Base-by-base conservation (phyloP, 92 coral and sea anemone species). In the Actinostola sp. region DNA sequence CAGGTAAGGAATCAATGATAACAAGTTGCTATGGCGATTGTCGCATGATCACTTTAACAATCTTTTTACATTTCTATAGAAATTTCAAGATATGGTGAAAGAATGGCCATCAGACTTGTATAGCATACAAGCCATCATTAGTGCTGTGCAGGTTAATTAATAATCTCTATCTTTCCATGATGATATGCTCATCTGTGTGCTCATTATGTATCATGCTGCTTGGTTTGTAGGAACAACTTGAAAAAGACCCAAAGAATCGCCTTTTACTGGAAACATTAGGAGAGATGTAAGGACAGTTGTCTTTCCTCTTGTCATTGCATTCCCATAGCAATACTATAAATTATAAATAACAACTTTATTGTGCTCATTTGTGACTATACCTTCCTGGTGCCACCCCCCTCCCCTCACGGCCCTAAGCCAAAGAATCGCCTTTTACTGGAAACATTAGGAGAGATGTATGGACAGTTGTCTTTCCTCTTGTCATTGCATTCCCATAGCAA, bases 91-190 rank as follows among this genome's bases (percentile, higher is more conserved):
- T 23, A 82, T 95, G 82, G 82, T 95, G 15, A 92, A 89, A 67
- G 99, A 95, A 27, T 95, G 99, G 99, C 97, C 99, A 27, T 84
- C 85, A 0, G 97, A 91, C 23, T 64, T 95, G 60, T 95, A 95
- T 85, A 83, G 92, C 39, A 81, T 88, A 41, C 88, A 85, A 59
- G 96, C 99, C 19, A 89, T 95, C 14, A 91, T 95, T 16, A 89
- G 88, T 63, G 99, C 99, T 11, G 81, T 95, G 15, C 97, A 95
- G 92, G 99, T 91, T 34, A 8, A 71, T 3, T 38, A 31, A 21
- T 16, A 10, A 0, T 4, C 1, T 63, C 7, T 12, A 26, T 23
- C 7, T 23, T 16, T 39, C 4, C 2, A 1, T 8, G 2, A 16
- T 46, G 53, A 11, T 36, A 4, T 36, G 11, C 11, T 36, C 42